Base-by-base conservation (phyloP, 1,140 invertebrate genomes). In the Anagrus nilaparvatae region DNA sequence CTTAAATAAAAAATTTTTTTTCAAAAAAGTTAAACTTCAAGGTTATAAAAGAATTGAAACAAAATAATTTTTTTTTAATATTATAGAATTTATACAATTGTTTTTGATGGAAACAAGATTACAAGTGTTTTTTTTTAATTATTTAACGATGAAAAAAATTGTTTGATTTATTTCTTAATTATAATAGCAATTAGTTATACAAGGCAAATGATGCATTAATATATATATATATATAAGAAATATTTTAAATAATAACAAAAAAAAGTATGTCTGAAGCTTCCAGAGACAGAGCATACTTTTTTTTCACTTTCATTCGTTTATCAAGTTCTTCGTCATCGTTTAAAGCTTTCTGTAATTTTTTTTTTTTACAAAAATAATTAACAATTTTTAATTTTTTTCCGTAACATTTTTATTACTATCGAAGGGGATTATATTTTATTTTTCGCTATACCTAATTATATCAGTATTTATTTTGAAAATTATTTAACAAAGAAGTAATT, bases 321-420 rank as follows among this genome's bases (percentile, higher is more conserved):
- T n/a, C n/a, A n/a, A n/a, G 6, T 43, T 35, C 19, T 40, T 39
- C 17, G 13, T 31, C 33, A 33, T 38, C 31, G 24, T 39, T 38
- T 41, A 20, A 19, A 28, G 12, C 43, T 4, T 38, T 36, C 35
- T 29, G 29, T 28, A 25, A 28, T 36, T 10, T 23, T 10, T 44
- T 40, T 55, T 61, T 50, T 63, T 63, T 62, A 61, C 57, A 64
- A 65, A 63, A 65, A 63, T 64, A 65, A 63, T 59, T 49, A 62
- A 61, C 59, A 64, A n/a, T n/a, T n/a, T n/a, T n/a, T n/a, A n/a
- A 63, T 63, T 55, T 59, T 55, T 54, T 44, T 44, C 51, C 48
- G 46, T 47, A 60, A 63, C 58, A 62, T 62, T 60, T 53, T 54
- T 52, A n/a, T n/a, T n/a, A n/a, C n/a, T n/a, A n/a, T n/a, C n/a